These are phyloP conservation scores for Lasioglossum zephyrum DNA, from an alignment of 2,888 invertebrate genomes.

Conservation along the genomic window DNA sequence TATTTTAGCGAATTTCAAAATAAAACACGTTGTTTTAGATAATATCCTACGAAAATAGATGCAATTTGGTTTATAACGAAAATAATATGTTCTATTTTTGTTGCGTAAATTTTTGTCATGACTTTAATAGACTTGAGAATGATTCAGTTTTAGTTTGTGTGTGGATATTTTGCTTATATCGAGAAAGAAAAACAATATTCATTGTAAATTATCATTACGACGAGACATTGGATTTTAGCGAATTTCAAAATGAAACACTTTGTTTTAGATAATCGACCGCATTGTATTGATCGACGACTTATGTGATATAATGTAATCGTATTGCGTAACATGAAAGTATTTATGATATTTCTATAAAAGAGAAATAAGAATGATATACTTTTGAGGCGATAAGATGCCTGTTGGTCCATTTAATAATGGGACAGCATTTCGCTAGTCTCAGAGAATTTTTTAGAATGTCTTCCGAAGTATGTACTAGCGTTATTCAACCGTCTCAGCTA, in stretches of 20 bases:
- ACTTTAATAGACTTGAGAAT: neutral
- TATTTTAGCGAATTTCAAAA: neutral
- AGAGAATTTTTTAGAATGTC: slow-evolving; percentile 82
- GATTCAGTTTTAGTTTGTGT: neutral
- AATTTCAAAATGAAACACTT: slow-evolving; percentile 2
- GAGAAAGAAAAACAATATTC: neutral
- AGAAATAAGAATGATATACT: slow-evolving; percentile 43
- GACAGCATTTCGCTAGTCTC: slow-evolving; percentile 84
- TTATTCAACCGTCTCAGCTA: slow-evolving; percentile 68
- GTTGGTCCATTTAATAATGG: slow-evolving; percentile 80
- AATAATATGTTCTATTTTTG: too few species aligned
- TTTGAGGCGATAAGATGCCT: slow-evolving; percentile 79
- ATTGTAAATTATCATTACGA: neutral
- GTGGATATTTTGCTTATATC: neutral
- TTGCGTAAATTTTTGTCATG: too few species aligned
- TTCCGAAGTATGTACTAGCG: slow-evolving; percentile 73
- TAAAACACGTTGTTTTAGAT: slow-evolving; percentile 27
- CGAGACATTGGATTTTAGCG: neutral
- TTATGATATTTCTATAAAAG: slow-evolving; percentile 31
- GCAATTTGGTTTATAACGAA: too few species aligned
- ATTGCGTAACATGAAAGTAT: slow-evolving; percentile 19
- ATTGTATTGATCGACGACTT: slow-evolving; percentile 17
- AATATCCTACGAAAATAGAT: neutral
- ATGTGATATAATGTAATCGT: slow-evolving; percentile 25
- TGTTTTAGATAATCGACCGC: slow-evolving; percentile 38